These are phyloP conservation scores for Hemithea aestivaria DNA, from an alignment of 2,888 invertebrate genomes.

Conservation along the genomic window DNA sequence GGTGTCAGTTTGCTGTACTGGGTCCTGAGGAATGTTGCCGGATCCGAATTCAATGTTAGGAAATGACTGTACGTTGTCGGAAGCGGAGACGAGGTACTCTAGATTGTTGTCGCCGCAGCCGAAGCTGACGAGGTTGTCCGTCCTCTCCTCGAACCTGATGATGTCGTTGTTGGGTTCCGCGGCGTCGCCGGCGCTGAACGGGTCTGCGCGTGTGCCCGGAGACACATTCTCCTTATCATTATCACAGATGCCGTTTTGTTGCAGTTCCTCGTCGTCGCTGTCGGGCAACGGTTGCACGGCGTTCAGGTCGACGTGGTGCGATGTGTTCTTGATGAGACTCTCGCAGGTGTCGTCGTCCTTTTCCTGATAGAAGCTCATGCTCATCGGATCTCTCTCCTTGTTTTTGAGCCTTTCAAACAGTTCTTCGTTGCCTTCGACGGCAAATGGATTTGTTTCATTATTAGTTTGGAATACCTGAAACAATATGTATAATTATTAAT, in stretches of 20 bases:
- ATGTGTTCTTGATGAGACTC: slow-evolving; percentile 50
- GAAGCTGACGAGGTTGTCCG: slow-evolving; percentile 43
- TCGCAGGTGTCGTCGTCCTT: slow-evolving; percentile 77
- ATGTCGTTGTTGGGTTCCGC: slow-evolving; percentile 65
- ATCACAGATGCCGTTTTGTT: slow-evolving; percentile 50
- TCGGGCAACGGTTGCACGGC: slow-evolving; percentile 79
- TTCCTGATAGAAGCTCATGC: slow-evolving; percentile 82
- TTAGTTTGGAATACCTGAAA: slow-evolving; percentile 69
- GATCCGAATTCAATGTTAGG: slow-evolving; percentile 58
- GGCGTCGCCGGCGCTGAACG: slow-evolving; percentile 36
- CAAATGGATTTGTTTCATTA: slow-evolving; percentile 69
- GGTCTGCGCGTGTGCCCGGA: slow-evolving; percentile 46
- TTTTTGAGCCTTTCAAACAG: slow-evolving; percentile 73
- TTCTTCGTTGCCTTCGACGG: slow-evolving; percentile 66
- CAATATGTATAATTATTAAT: too few species aligned
- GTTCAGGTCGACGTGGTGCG: slow-evolving; percentile 78
- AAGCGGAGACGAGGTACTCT: slow-evolving; percentile 46
- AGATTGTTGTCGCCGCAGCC: slow-evolving; percentile 48
- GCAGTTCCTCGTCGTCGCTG: slow-evolving; percentile 69
- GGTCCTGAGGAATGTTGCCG: slow-evolving; percentile 46
- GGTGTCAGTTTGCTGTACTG: slow-evolving; percentile 63
- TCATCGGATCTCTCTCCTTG: slow-evolving; percentile 82
- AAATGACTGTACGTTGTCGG: slow-evolving; percentile 48
- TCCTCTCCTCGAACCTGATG: slow-evolving; percentile 54
- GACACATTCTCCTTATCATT: slow-evolving; percentile 62